Evolutionary conservation across 2,888 invertebrate genomes (phyloP).

Genomic region (Thereva unica): DNA sequence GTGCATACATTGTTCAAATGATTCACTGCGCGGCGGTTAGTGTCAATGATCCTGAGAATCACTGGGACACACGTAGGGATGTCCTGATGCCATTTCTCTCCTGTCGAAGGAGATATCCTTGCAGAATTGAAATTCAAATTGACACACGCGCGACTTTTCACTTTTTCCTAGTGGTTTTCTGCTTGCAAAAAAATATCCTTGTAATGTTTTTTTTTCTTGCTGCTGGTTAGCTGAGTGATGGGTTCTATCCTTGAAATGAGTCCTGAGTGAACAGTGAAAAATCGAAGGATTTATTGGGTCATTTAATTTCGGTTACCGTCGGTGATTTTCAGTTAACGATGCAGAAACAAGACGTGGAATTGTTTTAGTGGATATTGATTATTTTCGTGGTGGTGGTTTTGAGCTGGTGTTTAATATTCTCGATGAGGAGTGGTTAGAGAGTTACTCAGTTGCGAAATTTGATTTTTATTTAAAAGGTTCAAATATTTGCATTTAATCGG

Average conservation of each 20-base stretch:
- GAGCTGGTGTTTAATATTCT: too few species aligned
- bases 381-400: too few species aligned
- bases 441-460: too few species aligned
- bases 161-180: not conserved
- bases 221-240: too few species aligned
- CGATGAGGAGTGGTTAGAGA: too few species aligned
- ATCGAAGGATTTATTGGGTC: not conserved
- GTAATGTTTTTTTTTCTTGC: too few species aligned
- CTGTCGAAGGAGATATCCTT: not conserved
- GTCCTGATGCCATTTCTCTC: not conserved
- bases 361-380: too few species aligned
- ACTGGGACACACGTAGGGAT: not conserved
- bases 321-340: not conserved
- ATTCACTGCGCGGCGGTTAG: not conserved
- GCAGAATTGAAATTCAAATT: constrained; percentile 3
- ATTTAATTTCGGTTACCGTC: not conserved
- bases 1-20: not conserved
- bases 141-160: not conserved
- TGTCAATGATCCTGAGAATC: not conserved
- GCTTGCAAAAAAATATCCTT: not conserved
- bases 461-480: too few species aligned
- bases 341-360: too few species aligned
- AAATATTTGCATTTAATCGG: too few species aligned
- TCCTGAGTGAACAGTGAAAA: not conserved
- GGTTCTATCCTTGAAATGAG: not conserved